These are phyloP conservation scores for Nannospalax galili DNA, from an alignment of 2,113 vertebrate genomes.

Conservation along the genomic window DNA sequence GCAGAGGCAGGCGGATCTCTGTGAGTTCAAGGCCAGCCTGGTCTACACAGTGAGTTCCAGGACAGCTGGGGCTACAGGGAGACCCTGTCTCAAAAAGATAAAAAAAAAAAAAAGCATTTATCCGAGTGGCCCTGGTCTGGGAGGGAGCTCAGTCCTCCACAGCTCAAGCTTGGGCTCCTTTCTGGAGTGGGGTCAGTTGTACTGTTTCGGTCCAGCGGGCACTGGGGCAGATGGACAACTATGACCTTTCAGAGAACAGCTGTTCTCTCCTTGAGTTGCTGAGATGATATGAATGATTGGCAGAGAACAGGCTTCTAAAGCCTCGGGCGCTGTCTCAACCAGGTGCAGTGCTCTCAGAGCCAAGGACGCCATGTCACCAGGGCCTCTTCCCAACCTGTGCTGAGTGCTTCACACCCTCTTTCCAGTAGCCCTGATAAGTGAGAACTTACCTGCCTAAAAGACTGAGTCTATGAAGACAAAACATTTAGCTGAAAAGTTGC, in stretches of 20 bases:
- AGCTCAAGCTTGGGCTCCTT: not conserved
- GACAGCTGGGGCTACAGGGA: too few species aligned
- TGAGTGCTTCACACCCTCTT: not conserved
- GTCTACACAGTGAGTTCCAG: too few species aligned
- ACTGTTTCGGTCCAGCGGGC: not conserved
- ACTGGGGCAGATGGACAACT: not conserved
- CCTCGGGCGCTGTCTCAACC: not conserved
- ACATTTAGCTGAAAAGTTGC: not conserved
- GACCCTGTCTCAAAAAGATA: too few species aligned
- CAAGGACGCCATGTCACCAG: not conserved
- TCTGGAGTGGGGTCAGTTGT: slow-evolving; percentile 26
- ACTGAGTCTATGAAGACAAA: not conserved
- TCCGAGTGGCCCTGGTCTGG: not conserved
- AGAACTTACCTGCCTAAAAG: not conserved
- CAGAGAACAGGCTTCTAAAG: not conserved
- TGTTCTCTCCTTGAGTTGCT: not conserved
- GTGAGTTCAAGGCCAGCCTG: too few species aligned
- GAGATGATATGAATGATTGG: not conserved
- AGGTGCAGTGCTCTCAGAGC: not conserved
- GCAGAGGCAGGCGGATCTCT: too few species aligned
- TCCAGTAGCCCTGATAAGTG: not conserved
- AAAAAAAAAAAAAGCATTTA: slow-evolving; percentile 6
- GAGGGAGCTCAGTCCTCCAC: not conserved
- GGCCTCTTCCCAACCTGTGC: not conserved
- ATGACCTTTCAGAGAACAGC: not conserved